Evolutionary conservation across 2,888 invertebrate species (phyloP), one percentile per base, ranked within the genome.

Genomic region (Conistra vaccinii): DNA sequence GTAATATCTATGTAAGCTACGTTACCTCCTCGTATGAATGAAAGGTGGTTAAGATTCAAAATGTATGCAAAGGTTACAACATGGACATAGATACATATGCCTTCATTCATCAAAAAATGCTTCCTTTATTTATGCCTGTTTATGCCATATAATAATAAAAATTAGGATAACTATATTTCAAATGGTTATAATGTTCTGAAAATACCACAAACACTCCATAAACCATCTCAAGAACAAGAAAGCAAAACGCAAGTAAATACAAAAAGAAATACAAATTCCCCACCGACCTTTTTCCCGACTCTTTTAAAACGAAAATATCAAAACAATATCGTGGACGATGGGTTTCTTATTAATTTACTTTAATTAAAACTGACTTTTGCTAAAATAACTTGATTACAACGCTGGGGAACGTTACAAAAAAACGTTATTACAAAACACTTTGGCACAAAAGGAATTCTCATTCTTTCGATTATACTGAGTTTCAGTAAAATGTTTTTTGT

Each of bases 311-410:
- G 71, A 85, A 82, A 87, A 83, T 78, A 80, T 85, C 76, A 81
- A 81, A 81, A 87, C 76, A 81, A 80, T 80, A 81, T 82, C 76
- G 55, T 65, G 60, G 73, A 67, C 73, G 69, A 81, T 80, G 85
- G 84, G 57, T 85, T 83, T 72, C 76, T 80, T 80, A 84, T 87
- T 83, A 83, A 84, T 85, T 87, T 78, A 85, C 75, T 87, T 87
- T 85, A 87, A 86, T 86, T 87, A 87, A 86, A 84, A 84, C 77
- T 80, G 84, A 82, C 80, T 86, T 81, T 77, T 73, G 76, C 78
- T 81, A 78, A 83, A 87, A 87, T 85, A 86, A 86, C 85, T 83
- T 86, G 83, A 87, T 87, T 86, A 83, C 76, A 51, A 51, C 65
- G 83, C 45, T 32, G 69, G 32, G 68, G 63, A 78, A 53, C 78